These are phyloP conservation scores for Hirundichthys speculiger DNA, from an alignment of 2,113 vertebrate species.

Conservation along the genomic window DNA sequence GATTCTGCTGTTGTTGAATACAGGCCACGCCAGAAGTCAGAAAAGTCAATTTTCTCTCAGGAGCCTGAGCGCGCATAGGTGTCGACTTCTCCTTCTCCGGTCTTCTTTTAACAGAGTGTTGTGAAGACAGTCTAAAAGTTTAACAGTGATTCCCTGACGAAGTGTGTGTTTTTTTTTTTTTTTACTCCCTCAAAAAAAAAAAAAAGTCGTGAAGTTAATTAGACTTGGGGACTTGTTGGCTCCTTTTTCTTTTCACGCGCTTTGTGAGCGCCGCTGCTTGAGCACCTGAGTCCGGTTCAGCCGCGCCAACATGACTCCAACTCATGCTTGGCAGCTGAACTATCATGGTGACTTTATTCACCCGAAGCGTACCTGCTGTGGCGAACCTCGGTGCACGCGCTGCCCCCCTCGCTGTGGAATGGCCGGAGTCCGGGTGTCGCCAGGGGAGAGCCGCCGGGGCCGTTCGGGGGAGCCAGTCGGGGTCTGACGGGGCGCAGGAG, in stretches of 20 bases:
- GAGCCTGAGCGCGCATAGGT: too few relatives aligned
- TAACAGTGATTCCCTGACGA: neutral
- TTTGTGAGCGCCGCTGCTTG: slow-evolving; percentile 11
- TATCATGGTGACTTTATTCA: slow-evolving; percentile 6
- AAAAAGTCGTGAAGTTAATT: slow-evolving; percentile 37
- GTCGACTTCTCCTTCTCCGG: neutral
- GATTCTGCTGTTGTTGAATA: slow-evolving; percentile 40
- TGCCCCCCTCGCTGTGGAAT: too few relatives aligned
- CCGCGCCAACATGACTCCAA: slow-evolving; percentile 39
- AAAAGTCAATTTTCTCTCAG: slow-evolving; percentile 60
- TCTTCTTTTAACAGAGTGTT: neutral
- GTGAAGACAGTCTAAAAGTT: neutral
- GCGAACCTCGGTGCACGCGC: slow-evolving; percentile 47
- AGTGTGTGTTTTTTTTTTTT: neutral
- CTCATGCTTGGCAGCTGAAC: slow-evolving; percentile 6
- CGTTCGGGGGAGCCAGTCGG: slow-evolving; percentile 59
- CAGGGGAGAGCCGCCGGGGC: slow-evolving; percentile 53
- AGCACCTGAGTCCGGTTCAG: slow-evolving; percentile 50
- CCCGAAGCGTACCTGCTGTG: slow-evolving; percentile 19
- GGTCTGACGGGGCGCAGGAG: slow-evolving; percentile 63
- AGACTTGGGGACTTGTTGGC: slow-evolving; percentile 57
- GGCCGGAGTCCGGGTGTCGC: slow-evolving; percentile 58
- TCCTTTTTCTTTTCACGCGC: slow-evolving; percentile 37
- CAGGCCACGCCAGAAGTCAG: slow-evolving; percentile 72
- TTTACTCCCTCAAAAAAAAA: neutral